Evolutionary conservation across 2,113 vertebrate genomes (phyloP).

Genomic region (Tauraco erythrolophus): DNA sequence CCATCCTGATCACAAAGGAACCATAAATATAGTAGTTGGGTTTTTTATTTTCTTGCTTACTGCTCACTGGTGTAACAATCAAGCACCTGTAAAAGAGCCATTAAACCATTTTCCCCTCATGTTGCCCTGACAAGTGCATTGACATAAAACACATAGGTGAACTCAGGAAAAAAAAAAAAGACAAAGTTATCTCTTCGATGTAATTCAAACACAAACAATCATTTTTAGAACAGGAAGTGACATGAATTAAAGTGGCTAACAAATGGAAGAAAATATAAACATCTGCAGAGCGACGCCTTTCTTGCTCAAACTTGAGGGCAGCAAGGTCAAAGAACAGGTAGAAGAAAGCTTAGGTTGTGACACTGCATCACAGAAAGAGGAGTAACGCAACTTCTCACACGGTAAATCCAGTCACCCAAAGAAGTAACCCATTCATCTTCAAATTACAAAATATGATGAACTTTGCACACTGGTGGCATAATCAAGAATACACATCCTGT

Average conservation of each 20-base stretch:
- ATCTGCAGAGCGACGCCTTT: neutral
- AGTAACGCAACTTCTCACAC: neutral
- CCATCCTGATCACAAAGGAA: neutral
- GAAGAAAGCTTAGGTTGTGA: neutral
- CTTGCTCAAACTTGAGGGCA: neutral
- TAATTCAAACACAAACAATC: neutral
- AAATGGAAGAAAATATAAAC: neutral
- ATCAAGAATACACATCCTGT: neutral
- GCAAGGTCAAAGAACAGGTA: neutral
- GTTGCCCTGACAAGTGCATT: neutral
- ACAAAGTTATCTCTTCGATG: neutral
- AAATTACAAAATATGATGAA: neutral
- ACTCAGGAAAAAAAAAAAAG: neutral
- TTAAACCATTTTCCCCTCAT: constrained; percentile 44
- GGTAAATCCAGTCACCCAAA: neutral
- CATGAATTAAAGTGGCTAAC: neutral
- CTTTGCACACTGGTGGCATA: neutral
- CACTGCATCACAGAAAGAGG: neutral
- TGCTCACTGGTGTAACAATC: neutral
- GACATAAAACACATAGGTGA: neutral
- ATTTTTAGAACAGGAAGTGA: neutral
- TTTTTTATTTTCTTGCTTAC: neutral
- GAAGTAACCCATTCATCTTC: neutral
- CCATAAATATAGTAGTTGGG: neutral
- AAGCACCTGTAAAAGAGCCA: neutral